These are phyloP conservation scores for Berghia stephanieae DNA, from an alignment of 1,140 invertebrate species.

Conservation along the genomic window DNA sequence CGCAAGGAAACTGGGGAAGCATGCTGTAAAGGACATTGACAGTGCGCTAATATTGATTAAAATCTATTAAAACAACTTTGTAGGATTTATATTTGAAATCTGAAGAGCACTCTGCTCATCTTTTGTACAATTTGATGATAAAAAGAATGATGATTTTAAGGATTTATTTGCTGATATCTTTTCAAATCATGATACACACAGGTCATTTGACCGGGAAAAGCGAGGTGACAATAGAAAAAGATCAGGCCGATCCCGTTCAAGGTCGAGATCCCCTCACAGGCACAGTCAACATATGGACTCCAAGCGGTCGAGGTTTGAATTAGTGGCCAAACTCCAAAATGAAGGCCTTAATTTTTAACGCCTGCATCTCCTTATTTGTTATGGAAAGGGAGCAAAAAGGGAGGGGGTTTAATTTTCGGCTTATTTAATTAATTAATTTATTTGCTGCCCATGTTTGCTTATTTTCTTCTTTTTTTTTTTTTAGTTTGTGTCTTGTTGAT, in stretches of 20 bases:
- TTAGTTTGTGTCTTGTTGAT: no score
- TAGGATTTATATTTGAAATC: not conserved
- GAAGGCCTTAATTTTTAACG: not conserved
- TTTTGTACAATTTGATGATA: not conserved
- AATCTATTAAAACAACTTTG: not conserved
- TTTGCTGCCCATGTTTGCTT: no score
- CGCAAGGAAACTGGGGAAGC: not conserved
- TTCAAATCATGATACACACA: constrained; percentile 4
- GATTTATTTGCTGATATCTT: not conserved
- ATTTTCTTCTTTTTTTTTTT: no score
- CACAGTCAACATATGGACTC: constrained; percentile 39
- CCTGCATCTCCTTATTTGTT: not conserved
- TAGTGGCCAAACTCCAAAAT: constrained; percentile 17
- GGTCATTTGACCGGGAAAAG: constrained; percentile 31
- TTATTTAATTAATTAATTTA: no score
- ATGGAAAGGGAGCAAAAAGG: no score
- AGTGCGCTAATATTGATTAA: not conserved
- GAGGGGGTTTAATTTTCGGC: no score
- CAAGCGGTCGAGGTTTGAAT: constrained; percentile 56
- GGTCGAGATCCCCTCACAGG: constrained; percentile 39
- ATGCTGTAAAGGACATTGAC: not conserved
- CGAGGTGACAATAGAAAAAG: constrained; percentile 25
- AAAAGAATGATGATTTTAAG: not conserved
- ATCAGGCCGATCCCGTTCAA: constrained; percentile 38
- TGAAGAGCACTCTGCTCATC: no score